Evolutionary conservation across 2,797 vertebrate species (phyloP).

Genomic region (Ctenosaura bakeri): DNA sequence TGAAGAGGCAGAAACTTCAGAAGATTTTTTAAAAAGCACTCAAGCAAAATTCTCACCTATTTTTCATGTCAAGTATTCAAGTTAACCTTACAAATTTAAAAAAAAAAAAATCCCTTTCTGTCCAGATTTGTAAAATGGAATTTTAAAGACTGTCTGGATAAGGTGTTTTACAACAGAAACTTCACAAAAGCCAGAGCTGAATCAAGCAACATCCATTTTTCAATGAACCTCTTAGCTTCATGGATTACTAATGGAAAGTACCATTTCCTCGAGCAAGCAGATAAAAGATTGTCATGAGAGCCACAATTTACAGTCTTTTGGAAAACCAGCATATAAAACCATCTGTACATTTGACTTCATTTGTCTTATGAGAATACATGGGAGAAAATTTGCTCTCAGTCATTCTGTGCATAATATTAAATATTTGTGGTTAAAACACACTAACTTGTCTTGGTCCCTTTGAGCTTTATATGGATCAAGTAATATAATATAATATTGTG

Average conservation of each 20-base stretch:
- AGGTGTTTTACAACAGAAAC: slow-evolving; percentile 12
- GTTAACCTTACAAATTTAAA: not conserved
- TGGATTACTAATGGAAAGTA: slow-evolving; percentile 35
- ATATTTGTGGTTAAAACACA: slow-evolving; percentile 66
- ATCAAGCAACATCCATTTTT: slow-evolving; percentile 37
- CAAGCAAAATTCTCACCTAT: not conserved
- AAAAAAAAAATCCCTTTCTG: not conserved
- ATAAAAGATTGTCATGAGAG: slow-evolving; percentile 62
- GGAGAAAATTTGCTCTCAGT: slow-evolving; percentile 74
- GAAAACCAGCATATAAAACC: slow-evolving; percentile 64
- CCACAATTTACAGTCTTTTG: slow-evolving; percentile 60
- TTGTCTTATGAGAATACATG: slow-evolving; percentile 65
- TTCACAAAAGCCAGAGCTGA: slow-evolving; percentile 18
- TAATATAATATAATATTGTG: slow-evolving; percentile 54
- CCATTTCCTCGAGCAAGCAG: slow-evolving; percentile 31
- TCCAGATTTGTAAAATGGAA: slow-evolving; percentile 44
- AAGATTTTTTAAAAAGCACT: not conserved
- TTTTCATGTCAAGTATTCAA: not conserved
- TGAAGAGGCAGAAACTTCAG: not conserved
- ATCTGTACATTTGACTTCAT: slow-evolving; percentile 61
- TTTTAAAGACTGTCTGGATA: slow-evolving; percentile 47
- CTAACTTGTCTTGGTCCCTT: slow-evolving; percentile 63
- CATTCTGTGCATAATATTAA: slow-evolving; percentile 66
- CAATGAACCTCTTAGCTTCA: slow-evolving; percentile 38
- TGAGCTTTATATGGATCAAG: slow-evolving; percentile 62